phyloP scores from a whole-genome alignment of 2,888 invertebrate genomes.

The Pollenia amentaria region DNA sequence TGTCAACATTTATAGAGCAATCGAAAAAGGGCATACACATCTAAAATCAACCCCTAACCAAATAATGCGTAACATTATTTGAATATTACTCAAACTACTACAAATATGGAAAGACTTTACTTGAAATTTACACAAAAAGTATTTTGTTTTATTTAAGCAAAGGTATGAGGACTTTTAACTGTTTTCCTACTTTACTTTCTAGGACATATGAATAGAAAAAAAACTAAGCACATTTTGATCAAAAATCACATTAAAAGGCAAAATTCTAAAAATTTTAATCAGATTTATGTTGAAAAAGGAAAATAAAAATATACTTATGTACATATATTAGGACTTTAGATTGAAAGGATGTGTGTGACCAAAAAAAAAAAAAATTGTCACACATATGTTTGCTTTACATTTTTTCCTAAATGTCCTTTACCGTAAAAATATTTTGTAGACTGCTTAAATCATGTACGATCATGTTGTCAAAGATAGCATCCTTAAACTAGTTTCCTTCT shows the following conservation, averaged over 20 bases:
- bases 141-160: conserved; percentile 7
- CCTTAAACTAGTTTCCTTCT: background rate
- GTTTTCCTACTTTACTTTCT: conserved; percentile 34
- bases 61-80: conserved; percentile 75
- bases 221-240: conserved; percentile 61
- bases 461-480: conserved; percentile 3
- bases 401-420: conserved; percentile 49
- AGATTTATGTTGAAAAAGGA: conserved; percentile 79
- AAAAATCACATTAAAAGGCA: conserved; percentile 84
- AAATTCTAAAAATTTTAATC: conserved; percentile 83
- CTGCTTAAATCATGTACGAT: conserved; percentile 24
- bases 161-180: conserved; percentile 36
- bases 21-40: background rate
- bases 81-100: conserved; percentile 67
- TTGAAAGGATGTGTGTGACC: conserved; percentile 36
- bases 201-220: conserved; percentile 50
- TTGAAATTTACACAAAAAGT: background rate
- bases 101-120: too few species aligned
- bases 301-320: conserved; percentile 30
- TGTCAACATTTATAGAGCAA: conserved; percentile 27
- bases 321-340: background rate
- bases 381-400: conserved; percentile 66
- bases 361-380: conserved; percentile 72
- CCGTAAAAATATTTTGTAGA: conserved; percentile 64
- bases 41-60: conserved; percentile 43